A percentile compares a stretch with the other conserved stretches of the same genome.
Evolutionary conservation across 2,888 invertebrate genomes (phyloP).

Genomic region (Escarpia spicata): DNA sequence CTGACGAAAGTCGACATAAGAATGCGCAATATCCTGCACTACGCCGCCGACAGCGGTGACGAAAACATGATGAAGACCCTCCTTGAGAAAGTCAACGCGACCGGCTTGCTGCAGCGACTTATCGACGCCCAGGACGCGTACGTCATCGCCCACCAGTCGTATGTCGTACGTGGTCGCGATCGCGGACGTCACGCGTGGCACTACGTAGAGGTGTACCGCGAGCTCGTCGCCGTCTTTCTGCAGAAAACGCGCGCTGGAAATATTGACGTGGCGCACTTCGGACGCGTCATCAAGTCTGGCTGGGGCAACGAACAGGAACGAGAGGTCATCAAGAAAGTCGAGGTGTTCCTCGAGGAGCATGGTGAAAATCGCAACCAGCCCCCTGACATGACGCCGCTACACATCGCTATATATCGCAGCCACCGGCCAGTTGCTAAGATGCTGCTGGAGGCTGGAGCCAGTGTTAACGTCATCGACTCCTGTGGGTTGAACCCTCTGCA

Average conservation of each 20-base stretch:
- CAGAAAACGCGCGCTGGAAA: constrained; percentile 30
- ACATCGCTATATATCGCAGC: constrained; percentile 35
- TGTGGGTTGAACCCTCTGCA: constrained; percentile 40
- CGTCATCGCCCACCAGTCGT: constrained; percentile 32
- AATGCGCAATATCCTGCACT: constrained; percentile 75
- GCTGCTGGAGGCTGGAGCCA: constrained; percentile 32
- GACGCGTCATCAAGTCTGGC: constrained; percentile 29
- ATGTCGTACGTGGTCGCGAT: constrained; percentile 31
- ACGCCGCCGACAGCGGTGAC: constrained; percentile 85
- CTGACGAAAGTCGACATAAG: constrained; percentile 27
- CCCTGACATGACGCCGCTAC: constrained; percentile 39
- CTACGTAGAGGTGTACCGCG: constrained; percentile 35
- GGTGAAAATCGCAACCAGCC: constrained; percentile 24
- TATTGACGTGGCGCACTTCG: constrained; percentile 34
- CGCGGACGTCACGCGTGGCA: constrained; percentile 32
- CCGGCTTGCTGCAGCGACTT: neutral
- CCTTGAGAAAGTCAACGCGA: constrained; percentile 29
- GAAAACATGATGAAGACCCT: constrained; percentile 70
- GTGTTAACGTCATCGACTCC: constrained; percentile 35
- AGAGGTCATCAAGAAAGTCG: constrained; percentile 20
- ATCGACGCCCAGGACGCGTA: constrained; percentile 31
- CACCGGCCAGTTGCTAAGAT: constrained; percentile 26
- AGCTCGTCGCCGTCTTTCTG: constrained; percentile 30
- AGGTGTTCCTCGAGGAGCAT: constrained; percentile 20
- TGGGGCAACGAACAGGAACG: constrained; percentile 27